Evolutionary conservation across 2,888 invertebrate genomes (phyloP).

Genomic region (Trachelus tabidus): DNA sequence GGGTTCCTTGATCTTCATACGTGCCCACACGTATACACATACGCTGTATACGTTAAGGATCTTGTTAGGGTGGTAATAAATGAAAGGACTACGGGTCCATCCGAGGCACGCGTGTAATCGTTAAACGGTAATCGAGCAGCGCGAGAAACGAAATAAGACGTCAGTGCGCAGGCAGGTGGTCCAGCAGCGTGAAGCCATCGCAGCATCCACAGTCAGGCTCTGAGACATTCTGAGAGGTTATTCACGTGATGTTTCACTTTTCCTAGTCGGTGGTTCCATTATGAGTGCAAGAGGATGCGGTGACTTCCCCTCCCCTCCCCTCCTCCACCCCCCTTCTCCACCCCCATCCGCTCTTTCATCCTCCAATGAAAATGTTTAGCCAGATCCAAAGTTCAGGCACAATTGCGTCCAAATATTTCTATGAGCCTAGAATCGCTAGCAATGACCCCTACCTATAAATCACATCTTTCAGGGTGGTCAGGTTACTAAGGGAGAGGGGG

Average conservation of each 20-base stretch:
- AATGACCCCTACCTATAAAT: slow-evolving; percentile 54
- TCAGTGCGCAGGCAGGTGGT: slow-evolving; percentile 54
- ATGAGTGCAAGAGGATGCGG: slow-evolving; percentile 34
- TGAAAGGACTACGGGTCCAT: slow-evolving; percentile 40
- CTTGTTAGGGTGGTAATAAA: slow-evolving; percentile 39
- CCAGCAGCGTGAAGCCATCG: slow-evolving; percentile 20
- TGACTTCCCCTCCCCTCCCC: slow-evolving; percentile 16
- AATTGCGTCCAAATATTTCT: slow-evolving; percentile 47
- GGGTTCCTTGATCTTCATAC: too few species aligned
- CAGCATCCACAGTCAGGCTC: slow-evolving; percentile 9
- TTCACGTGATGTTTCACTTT: slow-evolving; percentile 60
- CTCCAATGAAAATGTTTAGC: slow-evolving; percentile 60
- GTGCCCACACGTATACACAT: too few species aligned
- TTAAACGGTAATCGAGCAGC: slow-evolving; percentile 45
- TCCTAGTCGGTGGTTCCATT: slow-evolving; percentile 54
- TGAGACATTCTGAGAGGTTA: slow-evolving; percentile 19
- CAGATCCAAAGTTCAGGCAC: slow-evolving; percentile 32
- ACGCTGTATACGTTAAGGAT: too few species aligned
- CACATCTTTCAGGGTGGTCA: slow-evolving; percentile 56
- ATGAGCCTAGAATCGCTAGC: slow-evolving; percentile 46
- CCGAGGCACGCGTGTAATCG: slow-evolving; percentile 33
- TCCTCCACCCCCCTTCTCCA: slow-evolving; percentile 5
- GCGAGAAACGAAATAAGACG: slow-evolving; percentile 45
- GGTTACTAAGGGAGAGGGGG: slow-evolving; percentile 22
- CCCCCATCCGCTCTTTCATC: slow-evolving; percentile 33